Evolutionary conservation across 2,797 vertebrate genomes (phyloP), one percentile per base, ranked within the genome.

Genomic region (Hypotaenidia philippensis): DNA sequence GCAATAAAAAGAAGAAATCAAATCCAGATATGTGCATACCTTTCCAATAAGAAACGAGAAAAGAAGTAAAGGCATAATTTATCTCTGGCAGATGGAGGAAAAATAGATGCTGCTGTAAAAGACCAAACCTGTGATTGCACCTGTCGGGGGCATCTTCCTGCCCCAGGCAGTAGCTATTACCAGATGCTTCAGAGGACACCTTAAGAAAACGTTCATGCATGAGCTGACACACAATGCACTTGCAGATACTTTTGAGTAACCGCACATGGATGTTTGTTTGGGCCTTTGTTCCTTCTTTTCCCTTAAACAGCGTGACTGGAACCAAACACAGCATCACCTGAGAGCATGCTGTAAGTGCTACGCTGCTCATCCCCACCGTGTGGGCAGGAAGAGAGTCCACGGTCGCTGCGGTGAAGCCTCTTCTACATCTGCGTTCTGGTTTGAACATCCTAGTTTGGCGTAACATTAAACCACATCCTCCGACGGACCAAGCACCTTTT

Each of bases 351-450:
- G n/a, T 13, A 17, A 34, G 47, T 5, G 41, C 15, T 8, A 2
- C 1, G 0, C 41, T 25, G 56, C 64, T 34, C 57, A 7, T 45
- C 9, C 59, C 36, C 32, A 1, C 31, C 12, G 16, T 2, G 40
- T 3, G 57, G 64, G 56, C 49, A 75, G 49, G 57, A 11, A 8
- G 27, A 22, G 61, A 52, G 29, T 49, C 55, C 83, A 5, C 14
- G 2, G 32, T 3, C 22, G 36, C 70, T 18, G 55, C 47, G 14
- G 6, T 0, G 41, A 26, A 50, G 55, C 34, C 64, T 32, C 34
- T 41, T 3, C 1, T 0, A 8, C 10, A 20, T 1, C 64, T 11
- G 14, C 22, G 0, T 11, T 44, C 31, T 5, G 23, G 5, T 26
- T 6, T 2, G 50, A 69, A 16, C 8, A 1, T 15, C 13, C 29